Evolutionary conservation across 1,140 invertebrate species (phyloP).

Genomic region (Drosophila grimshawi): DNA sequence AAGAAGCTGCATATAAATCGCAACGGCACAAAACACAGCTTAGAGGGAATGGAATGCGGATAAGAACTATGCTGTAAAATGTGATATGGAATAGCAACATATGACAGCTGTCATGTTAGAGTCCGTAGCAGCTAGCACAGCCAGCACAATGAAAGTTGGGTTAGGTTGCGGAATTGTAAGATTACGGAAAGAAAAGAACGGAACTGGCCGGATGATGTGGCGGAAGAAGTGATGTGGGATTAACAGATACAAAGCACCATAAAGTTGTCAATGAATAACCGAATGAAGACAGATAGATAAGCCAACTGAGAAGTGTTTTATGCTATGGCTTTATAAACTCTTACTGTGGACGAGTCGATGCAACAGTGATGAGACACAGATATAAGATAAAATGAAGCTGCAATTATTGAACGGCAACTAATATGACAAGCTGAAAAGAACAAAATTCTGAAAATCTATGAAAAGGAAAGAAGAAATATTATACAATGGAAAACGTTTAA

Average conservation of each 20-base stretch:
- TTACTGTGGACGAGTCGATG: neutral
- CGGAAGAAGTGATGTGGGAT: slow-evolving; percentile 56
- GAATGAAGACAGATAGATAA: slow-evolving; percentile 47
- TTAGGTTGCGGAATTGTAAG: slow-evolving; percentile 77
- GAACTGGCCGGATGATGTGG: slow-evolving; percentile 11
- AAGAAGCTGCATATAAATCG: slow-evolving; percentile 25
- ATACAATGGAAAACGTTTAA: neutral
- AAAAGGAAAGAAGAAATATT: neutral
- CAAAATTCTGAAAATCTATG: neutral
- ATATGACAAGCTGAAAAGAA: neutral
- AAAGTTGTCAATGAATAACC: slow-evolving; percentile 72
- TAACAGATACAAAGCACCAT: slow-evolving; percentile 70
- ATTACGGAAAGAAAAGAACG: slow-evolving; percentile 42
- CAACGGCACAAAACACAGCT: slow-evolving; percentile 51
- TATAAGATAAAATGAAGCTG: neutral
- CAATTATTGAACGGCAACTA: neutral
- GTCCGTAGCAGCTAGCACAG: slow-evolving; percentile 54
- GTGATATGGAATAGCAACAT: slow-evolving; percentile 65
- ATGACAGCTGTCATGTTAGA: slow-evolving; percentile 79
- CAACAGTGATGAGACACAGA: neutral
- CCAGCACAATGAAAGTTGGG: slow-evolving; percentile 68
- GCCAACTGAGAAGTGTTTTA: slow-evolving; percentile 40
- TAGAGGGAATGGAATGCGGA: slow-evolving; percentile 30
- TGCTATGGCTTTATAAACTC: slow-evolving; percentile 14
- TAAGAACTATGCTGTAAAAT: slow-evolving; percentile 56